Base-by-base conservation (phyloP, 2,888 invertebrate genomes). In the Epirrhoe tristata region DNA sequence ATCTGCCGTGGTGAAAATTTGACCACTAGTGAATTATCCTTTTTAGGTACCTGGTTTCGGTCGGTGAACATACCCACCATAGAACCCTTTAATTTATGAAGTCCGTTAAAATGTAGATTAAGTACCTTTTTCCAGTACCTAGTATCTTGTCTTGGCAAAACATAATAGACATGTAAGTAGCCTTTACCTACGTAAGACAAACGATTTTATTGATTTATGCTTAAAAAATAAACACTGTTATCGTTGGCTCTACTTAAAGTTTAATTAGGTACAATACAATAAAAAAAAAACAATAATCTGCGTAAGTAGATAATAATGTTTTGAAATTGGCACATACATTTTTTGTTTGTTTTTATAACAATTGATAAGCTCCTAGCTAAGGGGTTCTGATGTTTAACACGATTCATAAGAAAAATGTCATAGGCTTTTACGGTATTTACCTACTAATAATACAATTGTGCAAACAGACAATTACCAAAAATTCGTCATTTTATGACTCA, bases 221-320 rank as follows among this genome's bases (percentile, higher is more conserved):
- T 5, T 39, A 39, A 12, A 8, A 39, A 39, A 39, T 43, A 16
- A 24, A 53, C 31, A 58, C 1, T 7, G 17, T 46, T 64, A 54
- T 58, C 58, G 48, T 57, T 34, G 34, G 31, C 52, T 55, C 6
- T 24, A 24, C n/a, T 46, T 65, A 4, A 31, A 16, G 39, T 54
- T 4, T 50, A 7, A 58, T 53, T 32, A 57, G 5, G 8, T 36
- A 36, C 24, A 24, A 36, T 36, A n/a, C 6, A 36, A 8, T 8
- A 48, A 16, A 6, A 36, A 57, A 55, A 55, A 58, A 58, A 62
- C 32, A 54, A 56, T 48, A 32, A 54, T 58, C 58, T 54, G 50
- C 62, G 62, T 54, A 61, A 39, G 57, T 61, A 61, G 53, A 58
- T 66, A 66, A 32, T 32, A 52, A 34, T 51, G 56, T 56, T 63